These are phyloP conservation scores for Heliconius charithonia DNA, from an alignment of 2,888 invertebrate genomes.

Conservation along the genomic window DNA sequence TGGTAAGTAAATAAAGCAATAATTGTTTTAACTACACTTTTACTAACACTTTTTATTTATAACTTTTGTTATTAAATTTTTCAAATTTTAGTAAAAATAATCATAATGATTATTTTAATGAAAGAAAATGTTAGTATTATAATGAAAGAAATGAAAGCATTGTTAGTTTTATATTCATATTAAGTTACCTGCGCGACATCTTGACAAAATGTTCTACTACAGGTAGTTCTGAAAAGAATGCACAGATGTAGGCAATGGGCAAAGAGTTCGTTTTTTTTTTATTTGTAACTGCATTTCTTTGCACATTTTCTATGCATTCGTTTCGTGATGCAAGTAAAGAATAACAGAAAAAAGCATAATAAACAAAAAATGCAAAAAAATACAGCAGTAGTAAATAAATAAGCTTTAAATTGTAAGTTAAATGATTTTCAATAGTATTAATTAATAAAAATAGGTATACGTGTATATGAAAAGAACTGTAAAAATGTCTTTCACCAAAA, in stretches of 20 bases:
- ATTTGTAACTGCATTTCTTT: constrained; percentile 75
- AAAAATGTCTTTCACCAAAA: background rate
- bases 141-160: background rate
- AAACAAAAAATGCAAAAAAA: constrained; percentile 73
- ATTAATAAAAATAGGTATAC: too few relatives aligned
- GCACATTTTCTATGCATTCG: constrained; percentile 81
- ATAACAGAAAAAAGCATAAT: constrained; percentile 52
- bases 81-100: too few relatives aligned
- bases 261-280: constrained; percentile 61
- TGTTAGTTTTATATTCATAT: constrained; percentile 15
- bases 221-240: constrained; percentile 82
- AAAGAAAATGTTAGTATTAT: constrained; percentile 20
- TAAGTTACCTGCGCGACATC: constrained; percentile 45
- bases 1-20: too few relatives aligned
- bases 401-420: background rate
- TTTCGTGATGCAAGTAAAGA: constrained; percentile 57
- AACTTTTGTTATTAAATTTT: too few relatives aligned
- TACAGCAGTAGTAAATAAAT: constrained; percentile 62
- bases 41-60: too few relatives aligned
- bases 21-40: too few relatives aligned
- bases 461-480: background rate
- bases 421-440: background rate
- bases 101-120: background rate
- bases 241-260: constrained; percentile 71
- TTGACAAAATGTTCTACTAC: constrained; percentile 54